Conservation (phyloP, 2,888 invertebrate genomes). For the Dromius quadrimaculatus region DNA sequence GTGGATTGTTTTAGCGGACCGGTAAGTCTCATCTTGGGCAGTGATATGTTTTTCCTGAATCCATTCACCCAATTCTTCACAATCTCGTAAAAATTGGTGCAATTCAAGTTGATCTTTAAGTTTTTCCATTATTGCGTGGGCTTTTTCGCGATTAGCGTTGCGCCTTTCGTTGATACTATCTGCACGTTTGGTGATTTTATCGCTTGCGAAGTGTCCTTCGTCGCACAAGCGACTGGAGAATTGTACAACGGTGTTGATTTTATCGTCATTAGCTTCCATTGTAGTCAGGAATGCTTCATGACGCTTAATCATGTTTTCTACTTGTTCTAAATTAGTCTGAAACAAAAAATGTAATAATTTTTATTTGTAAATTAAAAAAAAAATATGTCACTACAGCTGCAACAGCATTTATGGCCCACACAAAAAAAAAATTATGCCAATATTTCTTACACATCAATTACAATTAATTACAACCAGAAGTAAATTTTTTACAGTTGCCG, state of each 20-base stretch:
- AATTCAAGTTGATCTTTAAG: slow-evolving; percentile 94
- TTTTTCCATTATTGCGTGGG: slow-evolving; percentile 90
- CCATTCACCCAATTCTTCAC: slow-evolving; percentile 98
- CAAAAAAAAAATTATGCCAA: no score
- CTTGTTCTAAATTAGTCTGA: slow-evolving; percentile 89
- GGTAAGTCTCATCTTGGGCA: slow-evolving; percentile 98
- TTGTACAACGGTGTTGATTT: slow-evolving; percentile 95
- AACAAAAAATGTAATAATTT: slow-evolving; percentile 48
- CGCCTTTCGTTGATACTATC: slow-evolving; percentile 93
- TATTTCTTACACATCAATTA: no score
- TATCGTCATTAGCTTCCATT: slow-evolving; percentile 99
- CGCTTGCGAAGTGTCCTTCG: slow-evolving; percentile 95
- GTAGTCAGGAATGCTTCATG: slow-evolving; percentile 99
- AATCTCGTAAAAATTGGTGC: slow-evolving; percentile 95
- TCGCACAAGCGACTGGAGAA: slow-evolving; percentile 92
- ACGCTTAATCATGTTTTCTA: slow-evolving; percentile 95
- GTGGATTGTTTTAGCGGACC: slow-evolving; percentile 98
- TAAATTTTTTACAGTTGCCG: no score
- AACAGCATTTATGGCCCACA: no score
- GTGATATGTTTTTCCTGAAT: slow-evolving; percentile 99
- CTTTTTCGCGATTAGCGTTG: slow-evolving; percentile 90
- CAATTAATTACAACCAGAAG: no score
- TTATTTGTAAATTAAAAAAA: background rate
- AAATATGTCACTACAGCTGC: background rate
- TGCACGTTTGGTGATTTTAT: slow-evolving; percentile 96